Base-by-base conservation (phyloP, 2,113 vertebrate species). In the Chaenogobius annularis region DNA sequence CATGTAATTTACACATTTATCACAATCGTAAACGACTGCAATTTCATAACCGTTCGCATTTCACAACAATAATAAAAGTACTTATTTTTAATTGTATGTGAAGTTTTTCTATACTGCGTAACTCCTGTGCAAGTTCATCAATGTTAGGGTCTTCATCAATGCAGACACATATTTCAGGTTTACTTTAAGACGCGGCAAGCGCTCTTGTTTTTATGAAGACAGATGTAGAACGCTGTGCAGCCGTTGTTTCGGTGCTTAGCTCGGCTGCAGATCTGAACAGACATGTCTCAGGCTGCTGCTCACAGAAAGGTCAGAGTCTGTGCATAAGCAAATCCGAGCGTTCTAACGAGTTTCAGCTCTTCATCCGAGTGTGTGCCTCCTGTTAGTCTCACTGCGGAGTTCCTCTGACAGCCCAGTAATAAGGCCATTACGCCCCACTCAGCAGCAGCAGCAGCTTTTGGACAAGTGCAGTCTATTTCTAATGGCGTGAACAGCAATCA, bases 141-240 rank as follows among this genome's bases (percentile, higher is more conserved):
- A 3, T 35, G 35, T 35, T 40, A 40, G 26, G 2, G 37, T 40
- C 37, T 40, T 40, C 37, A 40, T 40, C 44, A 46, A 7, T 46
- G 8, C 43, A 44, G 43, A 46, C 0, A 12, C 3, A 46, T 10
- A 46, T 46, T 46, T 13, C 44, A 46, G 44, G 26, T 26, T 10
- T 10, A 23, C 22, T 56, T 58, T 26, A 12, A 58, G 55, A 13
- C 10, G 26, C 10, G 14, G 47, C 13, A 2, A 19, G 17, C 17
- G 3, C 86, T 88, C 86, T 88, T 14, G 82, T 85, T 90, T 92
- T 92, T 87, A 92, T 89, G 89, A 89, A 92, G 88, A 92, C 89
- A 83, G 88, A 90, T n/a, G 84, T 85, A 89, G 86, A 89, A 75
- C 74, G 20, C 59, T 7, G 37, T 7, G 8, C 74, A 43, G 73